These are phyloP conservation scores for Sipha flava DNA, from an alignment of 1,140 invertebrate species.

Conservation along the genomic window DNA sequence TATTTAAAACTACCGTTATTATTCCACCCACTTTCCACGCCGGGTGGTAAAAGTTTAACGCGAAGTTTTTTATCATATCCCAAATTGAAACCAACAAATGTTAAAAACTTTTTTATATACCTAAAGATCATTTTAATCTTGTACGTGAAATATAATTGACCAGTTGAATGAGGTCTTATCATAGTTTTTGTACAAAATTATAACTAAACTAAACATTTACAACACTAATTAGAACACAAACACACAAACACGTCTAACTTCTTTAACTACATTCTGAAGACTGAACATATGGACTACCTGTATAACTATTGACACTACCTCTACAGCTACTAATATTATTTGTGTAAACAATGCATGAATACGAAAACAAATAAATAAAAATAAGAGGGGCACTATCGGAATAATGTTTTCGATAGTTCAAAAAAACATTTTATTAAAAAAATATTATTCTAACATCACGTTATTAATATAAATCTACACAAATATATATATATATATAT, in stretches of 20 bases:
- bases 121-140: neutral
- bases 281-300: too few species aligned
- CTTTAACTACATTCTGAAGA: neutral
- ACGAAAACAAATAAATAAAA: neutral
- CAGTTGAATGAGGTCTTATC: neutral
- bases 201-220: too few species aligned
- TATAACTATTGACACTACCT: too few species aligned
- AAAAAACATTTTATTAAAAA: neutral
- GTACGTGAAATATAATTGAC: neutral
- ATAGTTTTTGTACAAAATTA: neutral
- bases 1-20: slow-evolving; percentile 4
- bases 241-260: neutral
- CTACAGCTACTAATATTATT: neutral
- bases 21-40: neutral
- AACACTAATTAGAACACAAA: too few species aligned
- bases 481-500: too few species aligned
- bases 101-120: neutral
- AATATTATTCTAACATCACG: too few species aligned
- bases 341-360: neutral
- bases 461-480: too few species aligned
- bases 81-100: neutral
- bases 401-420: neutral
- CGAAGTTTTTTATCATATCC: neutral
- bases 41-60: neutral
- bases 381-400: neutral